These are phyloP conservation scores for Nothocercus nigrocapillus DNA, from an alignment of 2,113 vertebrate species.

Conservation along the genomic window DNA sequence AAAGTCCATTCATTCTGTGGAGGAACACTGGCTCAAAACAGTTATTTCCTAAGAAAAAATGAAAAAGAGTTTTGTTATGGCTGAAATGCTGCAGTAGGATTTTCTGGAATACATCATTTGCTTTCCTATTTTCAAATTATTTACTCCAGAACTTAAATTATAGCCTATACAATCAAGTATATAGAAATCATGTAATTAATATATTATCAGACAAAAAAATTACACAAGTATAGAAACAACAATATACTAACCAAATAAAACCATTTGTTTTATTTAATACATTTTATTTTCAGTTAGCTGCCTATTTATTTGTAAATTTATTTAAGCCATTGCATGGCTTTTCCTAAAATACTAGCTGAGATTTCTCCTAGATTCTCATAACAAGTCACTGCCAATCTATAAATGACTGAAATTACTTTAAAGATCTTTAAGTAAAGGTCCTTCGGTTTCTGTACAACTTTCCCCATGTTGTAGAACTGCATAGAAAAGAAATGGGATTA, in stretches of 20 bases:
- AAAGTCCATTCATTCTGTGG: background rate
- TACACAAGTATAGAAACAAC: background rate
- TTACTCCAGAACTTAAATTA: background rate
- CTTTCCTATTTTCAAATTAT: background rate
- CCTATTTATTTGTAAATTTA: background rate
- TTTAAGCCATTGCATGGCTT: background rate
- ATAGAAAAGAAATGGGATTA: background rate
- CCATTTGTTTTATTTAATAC: background rate
- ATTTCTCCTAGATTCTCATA: background rate
- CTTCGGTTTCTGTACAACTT: background rate
- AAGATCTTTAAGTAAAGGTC: background rate
- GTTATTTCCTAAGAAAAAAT: background rate
- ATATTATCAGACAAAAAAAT: background rate
- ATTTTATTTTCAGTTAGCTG: background rate
- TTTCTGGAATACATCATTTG: background rate
- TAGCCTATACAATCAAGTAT: background rate
- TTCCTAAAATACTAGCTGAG: background rate
- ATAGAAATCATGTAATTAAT: background rate
- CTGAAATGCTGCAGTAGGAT: background rate
- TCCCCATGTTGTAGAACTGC: background rate
- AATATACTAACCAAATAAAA: background rate
- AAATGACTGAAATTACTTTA: background rate
- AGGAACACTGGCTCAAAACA: background rate
- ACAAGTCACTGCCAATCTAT: background rate
- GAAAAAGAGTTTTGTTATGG: background rate